These are phyloP conservation scores for Drosophila pseudotalamancana DNA, from an alignment of 2,888 invertebrate species.

Conservation along the genomic window DNA sequence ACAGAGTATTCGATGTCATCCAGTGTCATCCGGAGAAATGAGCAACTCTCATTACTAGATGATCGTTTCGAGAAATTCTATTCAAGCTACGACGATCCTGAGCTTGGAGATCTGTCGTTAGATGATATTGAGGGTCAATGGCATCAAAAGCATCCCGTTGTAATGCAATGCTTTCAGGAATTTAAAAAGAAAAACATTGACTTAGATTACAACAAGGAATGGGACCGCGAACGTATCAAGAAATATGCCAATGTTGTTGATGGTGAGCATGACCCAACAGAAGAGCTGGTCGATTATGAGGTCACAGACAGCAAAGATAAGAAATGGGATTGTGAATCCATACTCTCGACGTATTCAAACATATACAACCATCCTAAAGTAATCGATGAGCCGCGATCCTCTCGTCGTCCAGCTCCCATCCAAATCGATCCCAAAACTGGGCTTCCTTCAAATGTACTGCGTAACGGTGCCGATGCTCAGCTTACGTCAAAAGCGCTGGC, in stretches of 20 bases:
- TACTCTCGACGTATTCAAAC: slow-evolving; percentile 95
- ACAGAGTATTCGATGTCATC: slow-evolving; percentile 97
- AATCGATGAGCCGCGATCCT: slow-evolving; percentile 88
- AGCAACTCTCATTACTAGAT: slow-evolving; percentile 92
- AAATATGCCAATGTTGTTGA: slow-evolving; percentile 82
- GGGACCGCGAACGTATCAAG: slow-evolving; percentile 84
- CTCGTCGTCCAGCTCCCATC: slow-evolving; percentile 85
- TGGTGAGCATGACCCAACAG: slow-evolving; percentile 85
- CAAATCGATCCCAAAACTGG: slow-evolving; percentile 90
- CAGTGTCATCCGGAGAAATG: slow-evolving; percentile 93
- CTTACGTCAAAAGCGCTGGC: slow-evolving; percentile 89
- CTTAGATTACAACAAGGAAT: slow-evolving; percentile 86
- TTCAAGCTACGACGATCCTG: slow-evolving; percentile 93
- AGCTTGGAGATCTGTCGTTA: slow-evolving; percentile 94
- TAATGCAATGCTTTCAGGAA: slow-evolving; percentile 90
- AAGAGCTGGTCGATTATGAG: slow-evolving; percentile 86
- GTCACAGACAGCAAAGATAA: slow-evolving; percentile 87
- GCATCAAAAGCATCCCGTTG: slow-evolving; percentile 86
- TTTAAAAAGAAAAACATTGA: slow-evolving; percentile 87
- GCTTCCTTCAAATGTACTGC: slow-evolving; percentile 88
- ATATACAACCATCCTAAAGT: slow-evolving; percentile 96
- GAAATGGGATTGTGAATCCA: slow-evolving; percentile 96
- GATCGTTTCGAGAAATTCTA: slow-evolving; percentile 94
- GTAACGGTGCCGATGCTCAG: slow-evolving; percentile 86
- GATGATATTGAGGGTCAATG: slow-evolving; percentile 92